phyloP scores from a whole-genome alignment of 2,113 vertebrate species.

The Ursus arctos region DNA sequence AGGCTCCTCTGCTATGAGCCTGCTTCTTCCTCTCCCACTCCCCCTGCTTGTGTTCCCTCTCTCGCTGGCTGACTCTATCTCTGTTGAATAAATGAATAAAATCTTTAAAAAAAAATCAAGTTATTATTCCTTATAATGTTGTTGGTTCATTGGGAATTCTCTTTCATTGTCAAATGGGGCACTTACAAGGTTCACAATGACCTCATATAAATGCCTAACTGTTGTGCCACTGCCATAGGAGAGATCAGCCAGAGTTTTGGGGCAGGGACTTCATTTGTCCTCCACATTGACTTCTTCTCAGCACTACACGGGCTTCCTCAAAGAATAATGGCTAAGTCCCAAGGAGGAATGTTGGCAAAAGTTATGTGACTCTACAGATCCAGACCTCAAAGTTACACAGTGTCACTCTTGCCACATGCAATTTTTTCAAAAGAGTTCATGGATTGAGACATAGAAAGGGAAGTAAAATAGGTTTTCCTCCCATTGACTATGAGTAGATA shows the following conservation, averaged over 20 bases:
- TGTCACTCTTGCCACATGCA: neutral
- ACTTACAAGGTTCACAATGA: neutral
- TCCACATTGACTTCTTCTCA: neutral
- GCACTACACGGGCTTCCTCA: neutral
- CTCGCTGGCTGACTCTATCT: no score
- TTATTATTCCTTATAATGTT: neutral
- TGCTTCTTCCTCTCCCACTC: no score
- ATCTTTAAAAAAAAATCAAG: neutral
- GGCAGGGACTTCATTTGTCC: neutral
- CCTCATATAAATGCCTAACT: neutral
- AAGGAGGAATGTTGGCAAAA: neutral
- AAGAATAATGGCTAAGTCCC: neutral
- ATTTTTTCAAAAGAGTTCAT: neutral
- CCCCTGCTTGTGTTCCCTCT: no score
- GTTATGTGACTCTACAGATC: neutral
- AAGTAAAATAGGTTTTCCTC: neutral
- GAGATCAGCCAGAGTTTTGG: neutral
- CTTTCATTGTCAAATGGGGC: neutral
- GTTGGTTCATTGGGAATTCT: neutral
- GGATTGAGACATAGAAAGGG: neutral
- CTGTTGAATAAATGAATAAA: no score
- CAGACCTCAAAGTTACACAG: neutral
- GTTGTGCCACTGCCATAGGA: neutral
- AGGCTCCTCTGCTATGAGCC: no score
- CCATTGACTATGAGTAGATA: neutral